Conservation (phyloP, 1,140 invertebrate species). For the Alviniconcha marisindica region DNA sequence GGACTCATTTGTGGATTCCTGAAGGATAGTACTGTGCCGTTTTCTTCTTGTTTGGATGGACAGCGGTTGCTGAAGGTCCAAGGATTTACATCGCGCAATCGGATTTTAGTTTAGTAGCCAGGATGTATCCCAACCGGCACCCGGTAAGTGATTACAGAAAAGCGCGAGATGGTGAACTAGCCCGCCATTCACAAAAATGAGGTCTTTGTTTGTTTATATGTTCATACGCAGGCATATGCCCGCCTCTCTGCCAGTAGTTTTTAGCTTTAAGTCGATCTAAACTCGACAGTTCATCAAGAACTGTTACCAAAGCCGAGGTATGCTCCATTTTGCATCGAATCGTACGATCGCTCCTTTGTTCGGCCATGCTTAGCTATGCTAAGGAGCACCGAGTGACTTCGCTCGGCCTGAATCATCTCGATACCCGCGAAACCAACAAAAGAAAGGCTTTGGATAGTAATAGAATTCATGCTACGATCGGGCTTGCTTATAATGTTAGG, state of each 20-base stretch:
- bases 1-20: constrained; percentile 26
- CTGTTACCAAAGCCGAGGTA: background rate
- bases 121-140: constrained; percentile 75
- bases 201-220: constrained; percentile 31
- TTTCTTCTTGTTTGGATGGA: constrained; percentile 31
- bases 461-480: constrained; percentile 4
- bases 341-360: constrained; percentile 16
- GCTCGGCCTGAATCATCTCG: background rate
- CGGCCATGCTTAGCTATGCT: constrained; percentile 7
- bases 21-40: constrained; percentile 8
- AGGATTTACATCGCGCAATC: constrained; percentile 19
- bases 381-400: background rate
- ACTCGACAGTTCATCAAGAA: background rate
- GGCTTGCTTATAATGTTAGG: background rate
- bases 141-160: constrained; percentile 70
- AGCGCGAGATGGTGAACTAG: background rate
- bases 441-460: background rate
- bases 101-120: constrained; percentile 28
- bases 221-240: background rate
- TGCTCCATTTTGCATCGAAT: background rate
- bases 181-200: constrained; percentile 29
- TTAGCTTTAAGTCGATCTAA: background rate
- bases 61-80: constrained; percentile 18
- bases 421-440: constrained; percentile 4
- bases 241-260: background rate